Evolutionary conservation across 2,797 vertebrate genomes (phyloP).

Genomic region (Hoplostethus mediterraneus): DNA sequence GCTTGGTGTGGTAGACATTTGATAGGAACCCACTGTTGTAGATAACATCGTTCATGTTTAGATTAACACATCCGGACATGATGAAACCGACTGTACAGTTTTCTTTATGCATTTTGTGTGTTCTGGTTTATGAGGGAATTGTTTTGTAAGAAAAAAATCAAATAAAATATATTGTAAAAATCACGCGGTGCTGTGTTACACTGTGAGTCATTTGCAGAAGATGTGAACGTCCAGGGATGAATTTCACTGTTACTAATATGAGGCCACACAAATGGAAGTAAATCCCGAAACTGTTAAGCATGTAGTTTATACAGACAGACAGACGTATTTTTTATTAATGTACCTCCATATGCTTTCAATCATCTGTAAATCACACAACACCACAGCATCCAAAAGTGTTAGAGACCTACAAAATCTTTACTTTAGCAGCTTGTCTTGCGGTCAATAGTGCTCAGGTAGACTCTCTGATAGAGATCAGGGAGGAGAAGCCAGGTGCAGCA

Average conservation of each 20-base stretch:
- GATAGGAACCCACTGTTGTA: conserved; percentile 83
- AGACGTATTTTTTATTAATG: too few relatives aligned
- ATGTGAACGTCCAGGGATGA: conserved; percentile 8
- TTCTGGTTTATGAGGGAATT: conserved; percentile 85
- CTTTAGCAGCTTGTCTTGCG: too few relatives aligned
- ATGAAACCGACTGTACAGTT: conserved; percentile 84
- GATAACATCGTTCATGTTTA: conserved; percentile 84
- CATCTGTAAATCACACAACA: too few relatives aligned
- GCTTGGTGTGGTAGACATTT: conserved; percentile 77
- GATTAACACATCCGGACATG: conserved; percentile 75
- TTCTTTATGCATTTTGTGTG: conserved; percentile 86
- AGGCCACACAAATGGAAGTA: not conserved
- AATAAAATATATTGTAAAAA: conserved; percentile 82
- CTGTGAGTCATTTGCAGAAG: conserved; percentile 33
- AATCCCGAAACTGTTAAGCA: not conserved
- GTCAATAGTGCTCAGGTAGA: too few relatives aligned
- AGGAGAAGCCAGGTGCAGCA: not conserved
- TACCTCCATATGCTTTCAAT: not conserved
- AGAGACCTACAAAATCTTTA: too few relatives aligned
- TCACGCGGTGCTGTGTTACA: conserved; percentile 26
- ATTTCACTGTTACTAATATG: conserved; percentile 20
- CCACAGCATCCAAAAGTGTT: too few relatives aligned
- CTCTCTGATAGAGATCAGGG: not conserved
- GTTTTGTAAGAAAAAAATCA: conserved; percentile 83
- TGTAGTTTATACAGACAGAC: too few relatives aligned